These are phyloP conservation scores for Chironomus riparius DNA, from an alignment of 2,888 invertebrate genomes.

Conservation along the genomic window DNA sequence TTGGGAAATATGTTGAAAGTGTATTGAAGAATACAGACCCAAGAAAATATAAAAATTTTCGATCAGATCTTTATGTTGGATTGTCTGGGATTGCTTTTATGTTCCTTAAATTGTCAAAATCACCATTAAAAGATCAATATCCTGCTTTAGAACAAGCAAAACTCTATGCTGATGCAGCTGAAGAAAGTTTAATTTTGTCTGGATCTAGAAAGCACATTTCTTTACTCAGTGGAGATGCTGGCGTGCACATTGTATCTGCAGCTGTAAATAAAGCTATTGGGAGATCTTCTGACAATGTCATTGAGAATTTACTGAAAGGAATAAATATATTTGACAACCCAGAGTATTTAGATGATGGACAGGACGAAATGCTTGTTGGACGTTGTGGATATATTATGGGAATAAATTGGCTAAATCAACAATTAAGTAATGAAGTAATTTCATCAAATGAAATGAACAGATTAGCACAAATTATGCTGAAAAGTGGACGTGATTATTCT, in stretches of 20 bases:
- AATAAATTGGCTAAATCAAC: constrained; percentile 55
- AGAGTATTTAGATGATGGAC: constrained; percentile 54
- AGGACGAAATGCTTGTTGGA: constrained; percentile 79
- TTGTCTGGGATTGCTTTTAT: constrained; percentile 57
- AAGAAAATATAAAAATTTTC: background rate
- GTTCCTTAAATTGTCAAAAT: constrained; percentile 61
- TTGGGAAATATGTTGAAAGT: background rate
- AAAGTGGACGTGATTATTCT: constrained; percentile 63
- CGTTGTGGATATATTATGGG: constrained; percentile 75
- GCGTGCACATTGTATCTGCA: constrained; percentile 63
- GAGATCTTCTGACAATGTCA: constrained; percentile 39
- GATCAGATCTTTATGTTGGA: background rate
- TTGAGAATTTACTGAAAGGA: constrained; percentile 40
- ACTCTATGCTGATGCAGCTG: background rate
- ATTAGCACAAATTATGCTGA: constrained; percentile 58
- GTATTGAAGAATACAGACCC: background rate
- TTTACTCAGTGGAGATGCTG: constrained; percentile 69
- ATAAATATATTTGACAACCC: constrained; percentile 44
- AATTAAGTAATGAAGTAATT: constrained; percentile 36
- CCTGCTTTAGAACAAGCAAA: background rate
- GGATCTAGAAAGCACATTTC: constrained; percentile 51
- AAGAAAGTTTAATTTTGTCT: background rate
- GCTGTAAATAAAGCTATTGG: constrained; percentile 50
- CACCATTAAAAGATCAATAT: constrained; percentile 34
- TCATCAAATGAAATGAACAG: constrained; percentile 48